These are phyloP conservation scores for Falco biarmicus DNA, from an alignment of 2,797 vertebrate species.

Conservation along the genomic window DNA sequence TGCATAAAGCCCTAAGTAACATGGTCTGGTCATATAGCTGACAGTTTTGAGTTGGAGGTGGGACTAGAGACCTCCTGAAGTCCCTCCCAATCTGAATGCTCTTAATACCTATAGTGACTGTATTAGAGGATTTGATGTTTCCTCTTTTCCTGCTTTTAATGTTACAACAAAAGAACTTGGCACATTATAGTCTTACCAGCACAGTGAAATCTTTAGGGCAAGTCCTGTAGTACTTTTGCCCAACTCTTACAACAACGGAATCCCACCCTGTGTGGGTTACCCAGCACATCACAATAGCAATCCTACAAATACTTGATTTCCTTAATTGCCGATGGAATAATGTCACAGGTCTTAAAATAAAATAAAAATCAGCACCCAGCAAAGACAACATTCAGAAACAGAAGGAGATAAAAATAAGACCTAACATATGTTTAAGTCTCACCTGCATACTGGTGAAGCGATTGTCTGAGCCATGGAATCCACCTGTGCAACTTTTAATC, in stretches of 20 bases:
- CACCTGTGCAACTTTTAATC: slow-evolving; percentile 85
- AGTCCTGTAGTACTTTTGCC: neutral
- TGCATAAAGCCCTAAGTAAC: neutral
- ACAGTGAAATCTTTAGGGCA: neutral
- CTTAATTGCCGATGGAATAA: neutral
- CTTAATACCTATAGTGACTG: neutral
- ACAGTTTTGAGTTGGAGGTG: neutral
- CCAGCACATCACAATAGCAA: neutral
- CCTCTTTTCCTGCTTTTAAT: neutral
- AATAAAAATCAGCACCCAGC: neutral
- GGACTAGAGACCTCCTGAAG: neutral
- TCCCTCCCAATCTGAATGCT: neutral
- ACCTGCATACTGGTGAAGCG: slow-evolving; percentile 93
- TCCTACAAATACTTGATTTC: neutral
- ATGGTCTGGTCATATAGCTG: neutral
- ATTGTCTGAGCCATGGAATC: slow-evolving; percentile 98
- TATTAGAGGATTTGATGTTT: neutral
- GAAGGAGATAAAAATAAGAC: neutral
- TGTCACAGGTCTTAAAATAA: neutral
- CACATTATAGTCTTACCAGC: neutral
- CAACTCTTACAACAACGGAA: neutral
- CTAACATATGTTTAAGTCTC: slow-evolving; percentile 37
- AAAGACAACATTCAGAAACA: neutral
- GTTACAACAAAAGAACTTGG: neutral
- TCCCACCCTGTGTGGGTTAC: neutral